Evolutionary conservation across 2,797 vertebrate genomes (phyloP), one percentile per base, ranked within the genome.

Genomic region (Chaunax sp.): DNA sequence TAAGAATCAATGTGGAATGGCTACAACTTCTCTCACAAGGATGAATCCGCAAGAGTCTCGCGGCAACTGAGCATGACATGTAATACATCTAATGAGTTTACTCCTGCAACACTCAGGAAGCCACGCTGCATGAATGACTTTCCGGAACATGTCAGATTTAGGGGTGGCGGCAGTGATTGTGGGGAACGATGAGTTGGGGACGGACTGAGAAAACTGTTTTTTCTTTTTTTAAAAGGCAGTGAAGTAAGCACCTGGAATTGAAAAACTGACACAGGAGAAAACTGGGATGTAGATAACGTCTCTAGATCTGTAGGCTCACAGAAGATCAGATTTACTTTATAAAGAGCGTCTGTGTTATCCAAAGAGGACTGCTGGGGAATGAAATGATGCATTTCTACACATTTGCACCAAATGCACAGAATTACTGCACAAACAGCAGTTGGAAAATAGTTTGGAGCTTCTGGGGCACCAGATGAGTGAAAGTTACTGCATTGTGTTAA

Each of bases 131-230:
- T 30, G 3, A 52, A 69, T 40, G 37, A 65, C 70, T 58, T 35
- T 52, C 28, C 43, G 62, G 44, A 61, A 62, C 51, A 28, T 18
- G 46, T 64, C 58, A 30, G 46, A 63, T 49, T 66, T 20, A 45
- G 20, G 16, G 64, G 68, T 43, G 72, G 64, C 23, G 67, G 83
- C 86, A 85, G 83, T 82, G 80, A 79, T 59, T 45, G 69, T 62
- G 69, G 63, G 35, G 61, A 54, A 75, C 16, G 63, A 20, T n/a
- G n/a, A n/a, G n/a, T n/a, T 9, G 22, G 47, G 68, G 77, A 77
- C 41, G 59, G 73, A 80, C 23, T 51, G 69, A 69, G 26, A 59
- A 33, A 55, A 15, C 2, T n/a, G n/a, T n/a, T n/a, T n/a, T n/a
- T n/a, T n/a, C 0, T 2, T 46, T 28, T 40, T 50, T 40, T 33